Percentiles rank a stretch among this genome's conserved stretches.
Conservation (phyloP, 1,140 invertebrate genomes). For the Thaumetopoea pityocampa region DNA sequence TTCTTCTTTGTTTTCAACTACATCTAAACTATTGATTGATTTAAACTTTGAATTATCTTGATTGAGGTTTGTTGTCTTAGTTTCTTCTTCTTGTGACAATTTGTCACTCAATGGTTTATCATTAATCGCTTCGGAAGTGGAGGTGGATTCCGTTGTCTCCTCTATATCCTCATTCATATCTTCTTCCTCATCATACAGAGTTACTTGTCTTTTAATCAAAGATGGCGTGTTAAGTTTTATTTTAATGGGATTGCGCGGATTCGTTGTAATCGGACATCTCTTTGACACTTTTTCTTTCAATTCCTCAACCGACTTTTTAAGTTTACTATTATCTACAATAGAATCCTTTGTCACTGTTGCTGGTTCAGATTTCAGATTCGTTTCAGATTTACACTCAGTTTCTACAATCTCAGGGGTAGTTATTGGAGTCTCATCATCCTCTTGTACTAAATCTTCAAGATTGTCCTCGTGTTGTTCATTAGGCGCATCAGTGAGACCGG, state of each 20-base stretch:
- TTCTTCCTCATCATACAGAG: slow-evolving; percentile 63
- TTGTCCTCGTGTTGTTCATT: slow-evolving; percentile 27
- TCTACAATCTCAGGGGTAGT: slow-evolving; percentile 6
- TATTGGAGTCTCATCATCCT: slow-evolving; percentile 48
- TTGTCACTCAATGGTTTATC: slow-evolving; percentile 11
- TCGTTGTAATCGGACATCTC: slow-evolving; percentile 59
- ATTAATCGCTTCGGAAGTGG: slow-evolving; percentile 17
- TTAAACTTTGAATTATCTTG: no score
- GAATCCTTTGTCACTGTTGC: no score
- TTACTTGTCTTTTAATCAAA: slow-evolving; percentile 51
- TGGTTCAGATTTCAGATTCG: neutral
- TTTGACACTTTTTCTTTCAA: slow-evolving; percentile 63
- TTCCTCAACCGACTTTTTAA: slow-evolving; percentile 48
- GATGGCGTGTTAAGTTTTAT: slow-evolving; percentile 63
- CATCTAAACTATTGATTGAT: no score
- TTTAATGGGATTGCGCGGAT: slow-evolving; percentile 65
- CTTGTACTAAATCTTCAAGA: slow-evolving; percentile 64
- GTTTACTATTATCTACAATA: no score
- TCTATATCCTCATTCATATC: slow-evolving; percentile 11
- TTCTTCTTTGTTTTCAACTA: no score
- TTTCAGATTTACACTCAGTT: neutral
- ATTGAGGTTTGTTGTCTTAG: no score
- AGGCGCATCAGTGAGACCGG: no score
- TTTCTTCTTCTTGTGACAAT: no score
- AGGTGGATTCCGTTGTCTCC: neutral